Evolutionary conservation across 1,140 invertebrate species (phyloP).

Genomic region (Sarcophaga peregrina): DNA sequence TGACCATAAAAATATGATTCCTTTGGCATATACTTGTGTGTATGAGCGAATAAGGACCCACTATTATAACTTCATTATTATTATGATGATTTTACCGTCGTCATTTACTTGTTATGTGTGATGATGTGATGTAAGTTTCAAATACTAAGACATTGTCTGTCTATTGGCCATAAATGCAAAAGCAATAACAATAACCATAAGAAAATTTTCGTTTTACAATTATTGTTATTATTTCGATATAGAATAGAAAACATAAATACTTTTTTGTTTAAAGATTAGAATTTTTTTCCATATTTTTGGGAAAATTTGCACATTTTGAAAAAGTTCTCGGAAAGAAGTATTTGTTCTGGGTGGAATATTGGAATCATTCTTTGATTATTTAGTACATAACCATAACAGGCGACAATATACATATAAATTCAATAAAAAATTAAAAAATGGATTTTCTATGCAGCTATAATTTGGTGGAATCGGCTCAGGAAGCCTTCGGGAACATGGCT

Average conservation of each 20-base stretch:
- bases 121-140: background rate
- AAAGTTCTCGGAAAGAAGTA: no score
- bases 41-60: background rate
- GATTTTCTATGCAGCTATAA: no score
- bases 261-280: background rate
- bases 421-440: no score
- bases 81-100: no score
- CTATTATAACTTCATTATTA: conserved; percentile 16
- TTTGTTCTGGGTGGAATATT: no score
- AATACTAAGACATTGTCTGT: background rate
- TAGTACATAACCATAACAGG: no score
- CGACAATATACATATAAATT: no score
- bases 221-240: conserved; percentile 14
- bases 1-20: conserved; percentile 14
- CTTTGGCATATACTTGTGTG: background rate
- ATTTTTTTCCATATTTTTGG: no score
- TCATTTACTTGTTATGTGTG: background rate
- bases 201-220: conserved; percentile 17
- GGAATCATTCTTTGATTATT: no score
- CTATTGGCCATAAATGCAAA: conserved; percentile 11
- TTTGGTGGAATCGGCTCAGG: no score
- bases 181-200: conserved; percentile 16
- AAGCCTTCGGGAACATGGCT: no score
- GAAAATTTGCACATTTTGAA: no score
- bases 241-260: background rate